Percentiles rank a stretch among this genome's conserved stretches.
These are phyloP conservation scores for Amphimedon queenslandica DNA, from an alignment of 37 sponge, comb jelly and placozoan species.

Conservation along the genomic window DNA sequence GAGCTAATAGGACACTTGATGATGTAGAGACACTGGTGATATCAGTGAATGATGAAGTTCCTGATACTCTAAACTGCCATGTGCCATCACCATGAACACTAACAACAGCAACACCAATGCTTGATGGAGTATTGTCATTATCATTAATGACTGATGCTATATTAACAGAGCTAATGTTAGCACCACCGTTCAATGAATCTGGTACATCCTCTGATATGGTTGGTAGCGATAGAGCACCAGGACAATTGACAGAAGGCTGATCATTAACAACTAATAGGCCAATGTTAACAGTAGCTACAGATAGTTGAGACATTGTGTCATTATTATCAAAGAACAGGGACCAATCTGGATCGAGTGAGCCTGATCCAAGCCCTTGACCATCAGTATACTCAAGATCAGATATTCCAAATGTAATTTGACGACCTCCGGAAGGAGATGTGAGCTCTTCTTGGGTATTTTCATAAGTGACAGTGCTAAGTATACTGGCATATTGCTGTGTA, in stretches of 20 bases:
- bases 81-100: background rate
- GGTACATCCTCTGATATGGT: constrained; percentile 38
- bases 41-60: background rate
- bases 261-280: constrained; percentile 30
- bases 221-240: background rate
- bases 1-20: constrained; percentile 40
- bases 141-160: constrained; percentile 25
- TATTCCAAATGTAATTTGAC: constrained; percentile 43
- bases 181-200: constrained; percentile 19
- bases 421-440: constrained; percentile 18
- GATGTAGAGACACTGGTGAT: constrained; percentile 16
- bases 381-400: background rate
- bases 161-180: constrained; percentile 8
- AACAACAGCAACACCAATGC: constrained; percentile 34
- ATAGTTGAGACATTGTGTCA: background rate
- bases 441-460: constrained; percentile 45
- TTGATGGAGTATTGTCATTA: constrained; percentile 9
- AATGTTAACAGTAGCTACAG: constrained; percentile 1
- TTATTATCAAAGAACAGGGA: no score
- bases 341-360: background rate
- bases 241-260: constrained; percentile 12
- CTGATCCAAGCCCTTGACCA: background rate
- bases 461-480: constrained; percentile 38
- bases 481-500: constrained; percentile 10
- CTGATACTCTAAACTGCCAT: constrained; percentile 7